A percentile compares a stretch with the other conserved stretches of the same genome.
Evolutionary conservation across 2,113 vertebrate genomes (phyloP).

Genomic region (Boleophthalmus pectinirostris): DNA sequence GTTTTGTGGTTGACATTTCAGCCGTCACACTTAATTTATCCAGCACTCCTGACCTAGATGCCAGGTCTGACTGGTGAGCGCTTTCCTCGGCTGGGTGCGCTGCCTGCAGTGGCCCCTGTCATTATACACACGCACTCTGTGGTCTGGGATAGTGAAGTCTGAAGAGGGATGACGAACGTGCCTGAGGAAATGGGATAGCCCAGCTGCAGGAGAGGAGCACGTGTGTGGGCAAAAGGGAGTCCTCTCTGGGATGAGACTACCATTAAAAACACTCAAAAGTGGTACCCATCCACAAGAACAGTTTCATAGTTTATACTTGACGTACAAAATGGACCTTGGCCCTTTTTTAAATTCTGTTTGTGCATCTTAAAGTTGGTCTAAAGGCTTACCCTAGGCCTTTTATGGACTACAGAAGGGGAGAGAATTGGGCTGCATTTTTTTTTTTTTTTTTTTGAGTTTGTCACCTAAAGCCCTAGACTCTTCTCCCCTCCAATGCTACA

Average conservation of each 20-base stretch:
- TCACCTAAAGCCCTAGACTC: too few relatives aligned
- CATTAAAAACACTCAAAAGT: background rate
- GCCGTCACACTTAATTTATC: slow-evolving; percentile 73
- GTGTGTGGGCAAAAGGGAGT: slow-evolving; percentile 29
- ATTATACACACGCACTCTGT: slow-evolving; percentile 16
- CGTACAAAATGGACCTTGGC: background rate
- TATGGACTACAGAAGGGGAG: too few relatives aligned
- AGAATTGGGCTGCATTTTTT: too few relatives aligned
- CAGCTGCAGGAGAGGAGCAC: slow-evolving; percentile 23
- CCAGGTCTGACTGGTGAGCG: slow-evolving; percentile 65
- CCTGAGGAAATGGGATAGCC: slow-evolving; percentile 55
- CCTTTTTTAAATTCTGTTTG: background rate
- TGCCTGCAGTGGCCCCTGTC: slow-evolving; percentile 44
- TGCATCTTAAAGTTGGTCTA: too few relatives aligned
- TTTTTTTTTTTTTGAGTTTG: too few relatives aligned
- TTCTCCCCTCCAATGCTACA: background rate
- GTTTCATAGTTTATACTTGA: background rate
- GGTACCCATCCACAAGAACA: background rate
- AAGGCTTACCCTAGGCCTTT: too few relatives aligned
- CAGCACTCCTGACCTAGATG: slow-evolving; percentile 74
- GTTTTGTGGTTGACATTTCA: slow-evolving; percentile 73
- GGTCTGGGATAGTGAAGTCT: slow-evolving; percentile 37
- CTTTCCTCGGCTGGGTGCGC: slow-evolving; percentile 38
- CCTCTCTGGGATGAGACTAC: slow-evolving; percentile 16
- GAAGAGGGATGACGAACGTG: slow-evolving; percentile 47